Evolutionary conservation across 2,797 vertebrate genomes (phyloP).

Genomic region (Falco rusticolus): DNA sequence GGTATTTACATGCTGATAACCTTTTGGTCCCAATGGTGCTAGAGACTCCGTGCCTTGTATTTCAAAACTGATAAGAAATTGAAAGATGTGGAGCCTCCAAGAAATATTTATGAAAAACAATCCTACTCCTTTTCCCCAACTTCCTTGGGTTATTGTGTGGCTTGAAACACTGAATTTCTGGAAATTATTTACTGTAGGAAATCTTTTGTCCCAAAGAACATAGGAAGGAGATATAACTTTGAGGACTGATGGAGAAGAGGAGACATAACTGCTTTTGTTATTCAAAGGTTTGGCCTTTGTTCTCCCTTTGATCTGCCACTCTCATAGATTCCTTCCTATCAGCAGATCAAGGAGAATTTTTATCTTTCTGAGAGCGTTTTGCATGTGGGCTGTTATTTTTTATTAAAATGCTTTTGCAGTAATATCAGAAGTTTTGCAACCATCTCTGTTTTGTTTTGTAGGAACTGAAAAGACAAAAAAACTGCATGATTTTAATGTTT

Average conservation of each 20-base stretch:
- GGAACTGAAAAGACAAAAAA: constrained; percentile 13
- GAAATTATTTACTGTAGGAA: not conserved
- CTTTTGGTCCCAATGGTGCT: constrained; percentile 80
- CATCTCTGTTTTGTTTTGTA: not conserved
- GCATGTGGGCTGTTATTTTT: constrained; percentile 48
- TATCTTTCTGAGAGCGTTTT: constrained; percentile 28
- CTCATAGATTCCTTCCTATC: not conserved
- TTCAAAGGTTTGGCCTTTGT: constrained; percentile 28
- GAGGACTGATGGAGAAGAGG: constrained; percentile 7
- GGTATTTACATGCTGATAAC: constrained; percentile 88
- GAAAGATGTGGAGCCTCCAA: constrained; percentile 43
- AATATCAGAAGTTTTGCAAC: constrained; percentile 32
- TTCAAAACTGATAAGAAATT: constrained; percentile 77
- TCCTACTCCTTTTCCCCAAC: not conserved
- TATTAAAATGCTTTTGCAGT: constrained; percentile 40
- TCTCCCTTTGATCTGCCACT: constrained; percentile 54
- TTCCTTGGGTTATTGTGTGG: not conserved
- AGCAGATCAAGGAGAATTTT: constrained; percentile 54
- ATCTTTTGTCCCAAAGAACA: not conserved
- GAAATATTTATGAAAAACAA: constrained; percentile 27
- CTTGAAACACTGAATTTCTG: not conserved
- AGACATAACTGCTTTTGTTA: constrained; percentile 22
- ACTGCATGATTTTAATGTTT: constrained; percentile 20
- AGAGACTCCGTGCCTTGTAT: constrained; percentile 60
- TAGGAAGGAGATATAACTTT: not conserved